Evolutionary conservation across 1,140 invertebrate species (phyloP).

Genomic region (Aphidius gifuensis): DNA sequence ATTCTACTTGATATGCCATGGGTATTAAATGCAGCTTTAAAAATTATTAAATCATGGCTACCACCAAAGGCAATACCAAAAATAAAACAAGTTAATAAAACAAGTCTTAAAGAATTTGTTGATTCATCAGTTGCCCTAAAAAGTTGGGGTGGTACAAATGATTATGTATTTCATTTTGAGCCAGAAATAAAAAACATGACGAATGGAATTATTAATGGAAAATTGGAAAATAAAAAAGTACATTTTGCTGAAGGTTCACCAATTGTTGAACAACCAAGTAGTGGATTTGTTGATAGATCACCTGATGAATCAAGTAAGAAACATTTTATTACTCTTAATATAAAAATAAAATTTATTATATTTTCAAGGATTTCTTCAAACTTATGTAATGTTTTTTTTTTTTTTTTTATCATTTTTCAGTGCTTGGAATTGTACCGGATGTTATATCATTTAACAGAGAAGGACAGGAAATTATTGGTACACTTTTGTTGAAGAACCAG

Average conservation of each 20-base stretch:
- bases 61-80: slow-evolving; percentile 85
- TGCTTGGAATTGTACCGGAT: slow-evolving; percentile 56
- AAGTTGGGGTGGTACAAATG: slow-evolving; percentile 83
- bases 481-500: slow-evolving; percentile 67
- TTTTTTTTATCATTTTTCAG: slow-evolving; percentile 37
- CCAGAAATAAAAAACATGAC: slow-evolving; percentile 55
- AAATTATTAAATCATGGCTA: slow-evolving; percentile 84
- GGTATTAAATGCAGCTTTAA: slow-evolving; percentile 90
- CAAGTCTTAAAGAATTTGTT: slow-evolving; percentile 74
- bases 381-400: background rate
- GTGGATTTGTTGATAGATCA: slow-evolving; percentile 41
- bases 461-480: slow-evolving; percentile 63
- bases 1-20: slow-evolving; percentile 93
- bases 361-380: background rate
- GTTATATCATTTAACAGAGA: slow-evolving; percentile 64
- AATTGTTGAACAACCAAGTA: slow-evolving; percentile 47
- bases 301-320: slow-evolving; percentile 37
- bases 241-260: slow-evolving; percentile 62
- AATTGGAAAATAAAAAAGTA: slow-evolving; percentile 59
- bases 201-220: slow-evolving; percentile 45
- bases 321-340: background rate
- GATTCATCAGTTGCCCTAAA: slow-evolving; percentile 69
- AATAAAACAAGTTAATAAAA: slow-evolving; percentile 85
- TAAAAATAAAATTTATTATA: no score
- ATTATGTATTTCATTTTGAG: slow-evolving; percentile 70